Base-by-base conservation (phyloP, 2,113 vertebrate species). In the Cettia cetti region DNA sequence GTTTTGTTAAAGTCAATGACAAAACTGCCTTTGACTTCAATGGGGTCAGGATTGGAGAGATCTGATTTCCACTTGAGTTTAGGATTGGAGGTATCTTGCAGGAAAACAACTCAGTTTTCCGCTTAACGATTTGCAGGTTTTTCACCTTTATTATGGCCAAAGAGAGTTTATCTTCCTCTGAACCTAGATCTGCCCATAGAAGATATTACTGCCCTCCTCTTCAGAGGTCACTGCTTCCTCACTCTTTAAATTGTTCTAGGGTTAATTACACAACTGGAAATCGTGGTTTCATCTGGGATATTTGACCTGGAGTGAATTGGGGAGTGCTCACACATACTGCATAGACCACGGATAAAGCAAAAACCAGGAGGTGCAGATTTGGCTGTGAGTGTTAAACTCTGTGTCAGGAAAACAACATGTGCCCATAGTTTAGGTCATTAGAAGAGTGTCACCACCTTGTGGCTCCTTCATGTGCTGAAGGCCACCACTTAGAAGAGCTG, bases 1-100 rank as follows among this genome's bases (percentile, higher is more conserved):
- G 76, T 93, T 95, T 92, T 2, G 2, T 94, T 92, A 40, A 92
- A 94, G 89, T 95, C 94, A 97, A 87, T 94, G 96, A 95, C 92
- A 96, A 86, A 92, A 75, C 65, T 89, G 86, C 74, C 77, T 91
- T 94, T 96, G 94, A 94, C 95, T 97, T 91, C 86, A 64, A 0
- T 33, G 40, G 65, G 74, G 89, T 94, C 69, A 92, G 76, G 57
- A 82, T 64, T 95, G 60, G 24, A 35, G 83, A 89, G 47, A 60
- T 78, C 72, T 95, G 54, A 83, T 90, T 95, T 96, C 49, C 60
- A 64, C 85, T 75, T 1, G 7, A 91, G 69, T 35, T 94, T 86
- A 75, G 65, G 27, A 35, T 30, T 68, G 47, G 60, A 86, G 40
- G 33, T 64, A 71, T 33, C 40, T 96, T n/a, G 8, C 80, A 79